A percentile compares a stretch with the other conserved stretches of the same genome.
These are phyloP conservation scores for Channa maculata DNA, from an alignment of 2,113 vertebrate species.

Conservation along the genomic window DNA sequence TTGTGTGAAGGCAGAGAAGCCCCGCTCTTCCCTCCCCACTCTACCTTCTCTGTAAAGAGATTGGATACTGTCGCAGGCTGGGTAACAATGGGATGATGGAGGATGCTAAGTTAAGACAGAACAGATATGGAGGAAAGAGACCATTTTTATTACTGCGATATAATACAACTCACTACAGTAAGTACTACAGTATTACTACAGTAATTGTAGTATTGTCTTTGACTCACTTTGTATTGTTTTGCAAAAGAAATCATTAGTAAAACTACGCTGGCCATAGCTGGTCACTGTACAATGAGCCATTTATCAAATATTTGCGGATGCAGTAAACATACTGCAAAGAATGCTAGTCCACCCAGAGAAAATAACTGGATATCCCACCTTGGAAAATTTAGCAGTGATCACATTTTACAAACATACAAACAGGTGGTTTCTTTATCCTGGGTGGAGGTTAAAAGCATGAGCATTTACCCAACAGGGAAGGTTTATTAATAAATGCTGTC, in stretches of 20 bases:
- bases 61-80: constrained; percentile 54
- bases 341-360: neutral
- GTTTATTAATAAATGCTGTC: neutral
- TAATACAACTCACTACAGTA: neutral
- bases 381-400: neutral
- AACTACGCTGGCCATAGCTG: neutral
- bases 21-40: constrained; percentile 9
- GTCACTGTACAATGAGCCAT: neutral
- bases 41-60: neutral
- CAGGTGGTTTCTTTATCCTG: neutral
- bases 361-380: neutral
- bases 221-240: neutral
- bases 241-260: neutral
- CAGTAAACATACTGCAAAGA: neutral
- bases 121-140: constrained; percentile 15
- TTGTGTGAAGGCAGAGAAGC: constrained; percentile 61
- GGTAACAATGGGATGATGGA: constrained; percentile 13
- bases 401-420: neutral
- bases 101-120: constrained; percentile 3
- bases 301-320: neutral
- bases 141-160: constrained; percentile 8
- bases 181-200: no score
- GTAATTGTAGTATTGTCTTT: no score
- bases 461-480: no score
- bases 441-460: neutral